Percentiles rank a stretch among this genome's conserved stretches.
Conservation (phyloP, 2,888 invertebrate genomes). For the Subacronicta megacephala region DNA sequence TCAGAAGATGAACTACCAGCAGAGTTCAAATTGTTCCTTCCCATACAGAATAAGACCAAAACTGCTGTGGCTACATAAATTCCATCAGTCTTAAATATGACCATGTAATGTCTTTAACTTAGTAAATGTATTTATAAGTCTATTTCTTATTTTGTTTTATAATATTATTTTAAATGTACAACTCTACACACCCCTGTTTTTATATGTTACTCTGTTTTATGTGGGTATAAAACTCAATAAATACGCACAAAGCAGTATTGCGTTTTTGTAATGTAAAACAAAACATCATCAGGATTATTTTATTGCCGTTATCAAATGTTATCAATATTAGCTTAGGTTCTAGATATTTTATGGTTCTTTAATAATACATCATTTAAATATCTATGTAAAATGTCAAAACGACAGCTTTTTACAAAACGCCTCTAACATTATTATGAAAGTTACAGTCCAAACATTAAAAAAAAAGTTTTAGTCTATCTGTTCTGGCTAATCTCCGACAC, state of each 20-base stretch:
- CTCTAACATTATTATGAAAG: too few species aligned
- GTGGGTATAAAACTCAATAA: constrained; percentile 36
- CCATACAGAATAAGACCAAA: constrained; percentile 94
- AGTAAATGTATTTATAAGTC: constrained; percentile 80
- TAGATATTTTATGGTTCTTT: too few species aligned
- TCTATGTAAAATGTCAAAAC: too few species aligned
- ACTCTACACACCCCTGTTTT: constrained; percentile 63
- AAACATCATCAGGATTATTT: too few species aligned
- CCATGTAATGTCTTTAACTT: constrained; percentile 57
- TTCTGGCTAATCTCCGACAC: too few species aligned
- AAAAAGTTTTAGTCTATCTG: too few species aligned
- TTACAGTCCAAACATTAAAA: too few species aligned
- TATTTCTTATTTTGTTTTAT: constrained; percentile 70
- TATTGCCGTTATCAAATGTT: too few species aligned
- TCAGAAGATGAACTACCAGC: constrained; percentile 98
- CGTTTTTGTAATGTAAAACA: constrained; percentile 5
- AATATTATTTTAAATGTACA: constrained; percentile 57
- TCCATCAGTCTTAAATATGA: constrained; percentile 47
- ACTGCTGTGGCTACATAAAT: constrained; percentile 85
- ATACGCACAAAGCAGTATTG: constrained; percentile 22
- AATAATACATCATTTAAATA: too few species aligned
- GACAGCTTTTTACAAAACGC: too few species aligned
- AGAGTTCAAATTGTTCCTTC: constrained; percentile 98
- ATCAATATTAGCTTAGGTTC: too few species aligned
- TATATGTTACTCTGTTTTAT: constrained; percentile 33